phyloP scores from a whole-genome alignment of 2,797 vertebrate species.

The Enteromius trimaculatus region DNA sequence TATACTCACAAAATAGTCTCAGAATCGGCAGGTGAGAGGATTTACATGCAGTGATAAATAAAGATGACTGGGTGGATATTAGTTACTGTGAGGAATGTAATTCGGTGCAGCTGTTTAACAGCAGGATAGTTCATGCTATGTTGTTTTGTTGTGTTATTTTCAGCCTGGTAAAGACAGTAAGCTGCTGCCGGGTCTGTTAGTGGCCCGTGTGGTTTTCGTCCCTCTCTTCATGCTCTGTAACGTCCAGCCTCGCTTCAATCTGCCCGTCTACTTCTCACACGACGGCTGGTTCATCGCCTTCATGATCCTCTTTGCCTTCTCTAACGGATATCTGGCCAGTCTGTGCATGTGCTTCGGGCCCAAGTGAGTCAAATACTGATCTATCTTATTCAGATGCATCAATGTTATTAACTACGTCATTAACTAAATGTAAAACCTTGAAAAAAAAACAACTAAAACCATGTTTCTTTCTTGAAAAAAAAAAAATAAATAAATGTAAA shows the following conservation, averaged over 20 bases:
- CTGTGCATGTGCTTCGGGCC: constrained; percentile 94
- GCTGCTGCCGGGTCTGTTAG: constrained; percentile 79
- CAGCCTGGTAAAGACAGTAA: constrained; percentile 86
- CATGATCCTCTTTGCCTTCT: constrained; percentile 88
- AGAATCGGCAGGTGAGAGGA: not conserved
- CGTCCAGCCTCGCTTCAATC: constrained; percentile 65
- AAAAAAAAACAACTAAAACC: too few species aligned
- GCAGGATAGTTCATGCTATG: not conserved
- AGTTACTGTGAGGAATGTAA: not conserved
- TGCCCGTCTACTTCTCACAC: constrained; percentile 76
- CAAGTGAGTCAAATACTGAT: constrained; percentile 81
- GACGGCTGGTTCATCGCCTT: constrained; percentile 85
- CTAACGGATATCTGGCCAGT: constrained; percentile 90
- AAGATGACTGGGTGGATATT: not conserved
- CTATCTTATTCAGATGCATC: not conserved
- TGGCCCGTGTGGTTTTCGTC: constrained; percentile 83
- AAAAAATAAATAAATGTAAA: too few species aligned
- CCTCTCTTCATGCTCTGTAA: constrained; percentile 92
- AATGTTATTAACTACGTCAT: not conserved
- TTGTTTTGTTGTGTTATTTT: not conserved
- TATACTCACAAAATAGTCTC: not conserved
- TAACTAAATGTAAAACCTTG: not conserved
- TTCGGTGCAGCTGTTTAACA: not conserved
- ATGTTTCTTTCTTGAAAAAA: too few species aligned
- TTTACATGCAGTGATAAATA: not conserved